phyloP scores from a whole-genome alignment of 2,888 invertebrate genomes.

The Harmothoe impar region DNA sequence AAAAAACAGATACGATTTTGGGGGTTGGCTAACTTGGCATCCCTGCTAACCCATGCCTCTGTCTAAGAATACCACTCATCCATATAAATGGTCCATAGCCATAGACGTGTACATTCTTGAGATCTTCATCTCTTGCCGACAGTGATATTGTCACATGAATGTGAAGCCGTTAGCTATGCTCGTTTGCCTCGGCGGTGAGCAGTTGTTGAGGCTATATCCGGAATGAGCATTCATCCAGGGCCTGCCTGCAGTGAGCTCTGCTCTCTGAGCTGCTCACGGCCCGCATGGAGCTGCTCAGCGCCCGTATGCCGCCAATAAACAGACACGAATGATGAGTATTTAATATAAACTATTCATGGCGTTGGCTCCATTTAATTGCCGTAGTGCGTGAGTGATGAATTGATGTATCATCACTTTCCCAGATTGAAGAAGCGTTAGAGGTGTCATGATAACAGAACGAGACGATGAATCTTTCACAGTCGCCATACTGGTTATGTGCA shows the following conservation, averaged over 20 bases:
- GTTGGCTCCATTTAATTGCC: not conserved
- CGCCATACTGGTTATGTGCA: not conserved
- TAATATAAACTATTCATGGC: constrained; percentile 36
- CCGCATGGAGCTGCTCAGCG: not conserved
- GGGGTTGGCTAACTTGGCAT: too few relatives aligned
- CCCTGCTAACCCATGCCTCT: too few relatives aligned
- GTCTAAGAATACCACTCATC: too few relatives aligned
- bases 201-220: not conserved
- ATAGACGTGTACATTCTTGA: too few relatives aligned
- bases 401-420: not conserved
- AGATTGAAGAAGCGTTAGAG: not conserved
- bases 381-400: not conserved
- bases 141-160: not conserved
- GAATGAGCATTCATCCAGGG: not conserved
- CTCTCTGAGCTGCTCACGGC: not conserved
- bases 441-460: too few relatives aligned
- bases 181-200: not conserved
- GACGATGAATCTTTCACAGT: not conserved
- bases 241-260: not conserved
- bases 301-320: not conserved
- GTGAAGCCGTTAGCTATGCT: not conserved
- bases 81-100: too few relatives aligned
- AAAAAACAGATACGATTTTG: too few relatives aligned
- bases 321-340: constrained; percentile 22
- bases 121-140: not conserved